phyloP scores from a whole-genome alignment of 92 coral and sea anemone genomes.

The Palythoa grandiflora region DNA sequence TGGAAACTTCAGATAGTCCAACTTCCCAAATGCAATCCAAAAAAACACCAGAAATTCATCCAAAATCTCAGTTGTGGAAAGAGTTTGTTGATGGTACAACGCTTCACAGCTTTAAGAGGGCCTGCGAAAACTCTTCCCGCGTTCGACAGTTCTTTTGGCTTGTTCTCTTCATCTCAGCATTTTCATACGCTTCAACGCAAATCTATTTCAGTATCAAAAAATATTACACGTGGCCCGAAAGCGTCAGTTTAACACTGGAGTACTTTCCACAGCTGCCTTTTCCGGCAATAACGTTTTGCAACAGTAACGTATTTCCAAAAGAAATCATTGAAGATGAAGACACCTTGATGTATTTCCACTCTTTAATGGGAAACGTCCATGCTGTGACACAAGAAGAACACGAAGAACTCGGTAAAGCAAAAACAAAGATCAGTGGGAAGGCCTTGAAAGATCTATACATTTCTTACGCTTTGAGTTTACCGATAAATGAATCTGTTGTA shows the following conservation, averaged over 20 bases:
- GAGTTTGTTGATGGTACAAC: conserved; percentile 15
- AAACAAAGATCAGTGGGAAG: neutral
- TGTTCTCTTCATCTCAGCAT: neutral
- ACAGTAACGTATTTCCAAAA: neutral
- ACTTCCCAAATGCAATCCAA: neutral
- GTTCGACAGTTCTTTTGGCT: conserved; percentile 16
- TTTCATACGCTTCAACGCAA: neutral
- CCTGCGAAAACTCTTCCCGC: conserved; percentile 11
- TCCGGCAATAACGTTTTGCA: conserved; percentile 38
- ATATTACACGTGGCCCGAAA: neutral
- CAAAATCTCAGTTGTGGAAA: conserved; percentile 7
- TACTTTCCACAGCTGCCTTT: neutral
- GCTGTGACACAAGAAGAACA: neutral
- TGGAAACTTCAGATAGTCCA: neutral
- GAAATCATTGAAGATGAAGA: neutral
- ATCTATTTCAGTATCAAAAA: neutral
- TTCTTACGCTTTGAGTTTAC: neutral
- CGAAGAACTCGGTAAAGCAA: neutral
- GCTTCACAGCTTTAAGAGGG: conserved; percentile 36
- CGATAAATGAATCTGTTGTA: conserved; percentile 1
- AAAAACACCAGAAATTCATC: neutral
- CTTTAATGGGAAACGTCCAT: neutral
- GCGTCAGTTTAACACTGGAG: neutral
- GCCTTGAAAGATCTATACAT: neutral
- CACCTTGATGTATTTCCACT: neutral